Conservation (phyloP, 2,888 invertebrate genomes). For the Tinea trinotella region DNA sequence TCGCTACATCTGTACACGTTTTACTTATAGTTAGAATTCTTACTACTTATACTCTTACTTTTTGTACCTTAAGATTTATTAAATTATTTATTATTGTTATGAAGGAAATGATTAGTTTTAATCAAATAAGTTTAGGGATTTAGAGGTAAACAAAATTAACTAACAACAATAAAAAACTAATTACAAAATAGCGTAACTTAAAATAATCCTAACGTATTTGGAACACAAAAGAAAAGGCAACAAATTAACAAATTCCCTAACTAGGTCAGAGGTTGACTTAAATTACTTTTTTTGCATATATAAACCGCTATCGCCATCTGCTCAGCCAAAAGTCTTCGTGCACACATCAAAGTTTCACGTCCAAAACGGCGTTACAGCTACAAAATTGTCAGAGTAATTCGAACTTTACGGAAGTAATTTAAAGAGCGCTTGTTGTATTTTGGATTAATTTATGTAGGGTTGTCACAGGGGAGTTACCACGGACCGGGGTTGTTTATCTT, state of each 20-base stretch:
- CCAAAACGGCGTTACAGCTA: neutral
- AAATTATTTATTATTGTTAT: too few relatives aligned
- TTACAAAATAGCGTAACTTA: neutral
- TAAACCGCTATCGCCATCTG: constrained; percentile 11
- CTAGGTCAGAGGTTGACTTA: constrained; percentile 17
- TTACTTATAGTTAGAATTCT: too few relatives aligned
- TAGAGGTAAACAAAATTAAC: too few relatives aligned
- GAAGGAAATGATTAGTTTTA: too few relatives aligned
- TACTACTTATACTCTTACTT: too few relatives aligned
- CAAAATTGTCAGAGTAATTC: neutral
- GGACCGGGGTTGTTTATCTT: neutral
- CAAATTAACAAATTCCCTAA: constrained; percentile 17
- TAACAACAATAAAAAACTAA: neutral
- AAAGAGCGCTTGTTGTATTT: neutral
- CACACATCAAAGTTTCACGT: neutral
- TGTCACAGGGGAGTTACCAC: neutral
- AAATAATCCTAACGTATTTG: constrained; percentile 2
- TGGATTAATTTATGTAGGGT: neutral
- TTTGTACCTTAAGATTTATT: too few relatives aligned
- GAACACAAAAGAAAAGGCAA: constrained; percentile 9
- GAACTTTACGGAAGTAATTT: neutral
- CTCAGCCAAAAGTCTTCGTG: neutral
- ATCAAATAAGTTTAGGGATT: too few relatives aligned
- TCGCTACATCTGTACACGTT: too few relatives aligned
- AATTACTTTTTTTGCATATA: constrained; percentile 17